Evolutionary conservation across 2,113 vertebrate species (phyloP).

Genomic region (Orcinus orca): DNA sequence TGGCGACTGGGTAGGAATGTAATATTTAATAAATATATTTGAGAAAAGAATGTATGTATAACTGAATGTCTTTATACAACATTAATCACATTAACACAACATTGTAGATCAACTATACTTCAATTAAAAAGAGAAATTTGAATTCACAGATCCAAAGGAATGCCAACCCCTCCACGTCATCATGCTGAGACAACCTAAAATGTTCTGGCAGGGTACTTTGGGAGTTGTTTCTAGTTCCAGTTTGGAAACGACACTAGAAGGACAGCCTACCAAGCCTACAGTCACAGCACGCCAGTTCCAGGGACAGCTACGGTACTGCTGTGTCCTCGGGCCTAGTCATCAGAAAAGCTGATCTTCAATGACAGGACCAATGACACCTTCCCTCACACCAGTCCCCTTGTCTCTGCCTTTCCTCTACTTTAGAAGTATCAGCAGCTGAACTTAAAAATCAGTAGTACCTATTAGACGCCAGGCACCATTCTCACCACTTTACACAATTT

Average conservation of each 20-base stretch:
- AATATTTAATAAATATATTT: background rate
- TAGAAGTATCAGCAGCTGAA: background rate
- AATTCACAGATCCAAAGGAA: background rate
- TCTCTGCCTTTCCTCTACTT: background rate
- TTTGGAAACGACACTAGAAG: background rate
- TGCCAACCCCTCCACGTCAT: background rate
- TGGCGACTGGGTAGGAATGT: background rate
- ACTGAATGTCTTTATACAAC: no score
- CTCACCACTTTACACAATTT: background rate
- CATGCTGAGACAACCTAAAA: background rate
- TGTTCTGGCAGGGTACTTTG: background rate
- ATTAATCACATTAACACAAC: no score
- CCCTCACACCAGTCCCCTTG: background rate
- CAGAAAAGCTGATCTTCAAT: background rate
- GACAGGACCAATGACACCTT: background rate
- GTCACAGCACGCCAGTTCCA: background rate
- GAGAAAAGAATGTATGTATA: background rate
- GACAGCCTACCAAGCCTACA: background rate
- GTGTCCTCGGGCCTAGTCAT: background rate
- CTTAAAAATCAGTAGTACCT: background rate
- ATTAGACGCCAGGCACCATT: background rate
- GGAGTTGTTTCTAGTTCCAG: background rate
- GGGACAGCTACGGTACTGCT: background rate
- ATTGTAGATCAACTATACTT: no score
- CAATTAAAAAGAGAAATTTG: no score